Evolutionary conservation across 2,797 vertebrate species (phyloP).

Genomic region (Pseudotriccus pelzelni): DNA sequence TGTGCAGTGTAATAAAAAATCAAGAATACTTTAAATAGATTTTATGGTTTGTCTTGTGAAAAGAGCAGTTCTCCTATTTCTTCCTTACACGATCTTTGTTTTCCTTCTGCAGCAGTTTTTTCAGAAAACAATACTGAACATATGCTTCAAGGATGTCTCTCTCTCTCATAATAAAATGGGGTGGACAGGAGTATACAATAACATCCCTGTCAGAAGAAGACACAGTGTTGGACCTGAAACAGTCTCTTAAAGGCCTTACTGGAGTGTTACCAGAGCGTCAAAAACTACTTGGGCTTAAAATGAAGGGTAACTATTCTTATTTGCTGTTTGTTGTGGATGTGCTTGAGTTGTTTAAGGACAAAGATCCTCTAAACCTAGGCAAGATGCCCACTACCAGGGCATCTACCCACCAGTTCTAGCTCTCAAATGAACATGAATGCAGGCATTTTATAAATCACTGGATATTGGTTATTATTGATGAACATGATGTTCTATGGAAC

Average conservation of each 20-base stretch:
- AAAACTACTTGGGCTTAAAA: constrained; percentile 95
- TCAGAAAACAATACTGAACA: constrained; percentile 32
- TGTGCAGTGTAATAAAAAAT: not conserved
- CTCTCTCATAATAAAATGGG: constrained; percentile 98
- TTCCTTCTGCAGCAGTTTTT: constrained; percentile 40
- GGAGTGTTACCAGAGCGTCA: constrained; percentile 97
- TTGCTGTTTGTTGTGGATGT: not conserved
- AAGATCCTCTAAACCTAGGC: not conserved
- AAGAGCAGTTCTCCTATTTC: not conserved
- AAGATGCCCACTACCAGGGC: not conserved
- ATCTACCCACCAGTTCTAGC: not conserved
- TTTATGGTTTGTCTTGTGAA: not conserved
- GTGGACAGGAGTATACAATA: constrained; percentile 96
- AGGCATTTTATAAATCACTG: not conserved
- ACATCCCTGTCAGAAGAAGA: constrained; percentile 95
- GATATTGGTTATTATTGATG: not conserved
- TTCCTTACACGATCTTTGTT: not conserved
- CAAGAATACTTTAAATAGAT: not conserved
- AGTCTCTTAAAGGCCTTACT: constrained; percentile 94
- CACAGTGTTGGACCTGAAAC: constrained; percentile 95
- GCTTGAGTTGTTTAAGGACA: not conserved
- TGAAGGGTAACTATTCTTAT: constrained; percentile 86
- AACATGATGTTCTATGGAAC: not conserved
- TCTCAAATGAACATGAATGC: not conserved
- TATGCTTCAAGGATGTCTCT: constrained; percentile 88